These are phyloP conservation scores for Lepidurus couesii DNA, from an alignment of 1,140 invertebrate species.

Conservation along the genomic window DNA sequence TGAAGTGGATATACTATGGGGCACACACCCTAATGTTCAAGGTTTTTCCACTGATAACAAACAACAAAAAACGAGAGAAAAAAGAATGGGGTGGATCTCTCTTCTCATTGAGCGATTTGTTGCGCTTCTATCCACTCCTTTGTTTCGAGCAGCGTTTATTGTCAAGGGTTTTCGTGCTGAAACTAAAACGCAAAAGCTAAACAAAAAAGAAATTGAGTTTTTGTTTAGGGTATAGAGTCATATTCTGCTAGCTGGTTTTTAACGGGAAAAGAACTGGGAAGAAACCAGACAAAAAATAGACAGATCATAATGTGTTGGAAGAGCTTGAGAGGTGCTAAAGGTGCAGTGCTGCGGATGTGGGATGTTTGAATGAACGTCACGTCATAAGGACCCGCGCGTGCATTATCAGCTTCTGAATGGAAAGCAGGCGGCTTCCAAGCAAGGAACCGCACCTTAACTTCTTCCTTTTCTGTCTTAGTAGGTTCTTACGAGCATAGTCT, in stretches of 20 bases:
- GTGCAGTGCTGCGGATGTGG: not conserved
- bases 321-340: not conserved
- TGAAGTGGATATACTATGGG: not conserved
- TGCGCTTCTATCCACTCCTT: constrained; percentile 17
- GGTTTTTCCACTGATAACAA: not conserved
- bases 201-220: not conserved
- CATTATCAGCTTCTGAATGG: constrained; percentile 19
- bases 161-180: not conserved
- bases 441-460: constrained; percentile 19
- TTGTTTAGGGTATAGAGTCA: not conserved
- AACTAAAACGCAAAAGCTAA: not conserved
- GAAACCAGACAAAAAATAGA: constrained; percentile 1
- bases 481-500: not conserved
- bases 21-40: constrained; percentile 12
- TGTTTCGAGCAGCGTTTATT: not conserved
- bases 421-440: constrained; percentile 20
- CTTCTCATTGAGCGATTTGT: constrained; percentile 13
- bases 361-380: constrained; percentile 13
- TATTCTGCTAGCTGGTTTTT: not conserved
- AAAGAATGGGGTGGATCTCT: constrained; percentile 4
- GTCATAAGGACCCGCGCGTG: constrained; percentile 20
- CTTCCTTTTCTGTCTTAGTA: constrained; percentile 3
- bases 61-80: not conserved
- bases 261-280: constrained; percentile 2
- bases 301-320: constrained; percentile 11